These are phyloP conservation scores for Rhabdophis nuchalis DNA, from an alignment of 2,797 vertebrate species.

Conservation along the genomic window DNA sequence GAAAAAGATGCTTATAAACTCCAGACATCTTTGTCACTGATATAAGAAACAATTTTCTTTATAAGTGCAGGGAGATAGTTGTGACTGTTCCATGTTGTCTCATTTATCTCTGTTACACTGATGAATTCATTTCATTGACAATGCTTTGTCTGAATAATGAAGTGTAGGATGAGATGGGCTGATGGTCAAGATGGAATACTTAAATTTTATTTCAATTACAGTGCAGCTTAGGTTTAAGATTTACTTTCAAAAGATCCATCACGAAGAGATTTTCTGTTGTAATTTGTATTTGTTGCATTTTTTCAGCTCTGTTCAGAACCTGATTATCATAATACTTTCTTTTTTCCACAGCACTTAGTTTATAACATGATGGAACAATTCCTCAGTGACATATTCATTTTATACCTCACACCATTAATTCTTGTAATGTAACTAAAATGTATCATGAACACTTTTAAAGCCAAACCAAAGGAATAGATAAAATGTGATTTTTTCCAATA, in stretches of 20 bases:
- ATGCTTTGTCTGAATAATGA: constrained; percentile 84
- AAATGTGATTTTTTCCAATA: not conserved
- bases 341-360: not conserved
- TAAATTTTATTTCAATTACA: constrained; percentile 75
- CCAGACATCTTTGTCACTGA: constrained; percentile 80
- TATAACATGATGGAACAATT: not conserved
- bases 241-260: constrained; percentile 69
- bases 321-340: not conserved
- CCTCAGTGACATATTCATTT: not conserved
- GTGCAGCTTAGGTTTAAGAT: constrained; percentile 72
- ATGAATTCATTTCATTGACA: constrained; percentile 88
- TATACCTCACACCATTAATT: constrained; percentile 18
- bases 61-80: constrained; percentile 76
- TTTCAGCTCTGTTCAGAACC: constrained; percentile 53
- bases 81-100: constrained; percentile 79
- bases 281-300: constrained; percentile 56
- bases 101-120: constrained; percentile 88
- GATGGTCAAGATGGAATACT: constrained; percentile 76
- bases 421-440: constrained; percentile 2
- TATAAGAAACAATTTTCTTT: constrained; percentile 81
- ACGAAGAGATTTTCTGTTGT: constrained; percentile 54
- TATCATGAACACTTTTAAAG: not conserved
- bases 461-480: not conserved
- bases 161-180: constrained; percentile 76
- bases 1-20: constrained; percentile 82